Base-by-base conservation (phyloP, 2,888 invertebrate species). In the Drosophila yooni region DNA sequence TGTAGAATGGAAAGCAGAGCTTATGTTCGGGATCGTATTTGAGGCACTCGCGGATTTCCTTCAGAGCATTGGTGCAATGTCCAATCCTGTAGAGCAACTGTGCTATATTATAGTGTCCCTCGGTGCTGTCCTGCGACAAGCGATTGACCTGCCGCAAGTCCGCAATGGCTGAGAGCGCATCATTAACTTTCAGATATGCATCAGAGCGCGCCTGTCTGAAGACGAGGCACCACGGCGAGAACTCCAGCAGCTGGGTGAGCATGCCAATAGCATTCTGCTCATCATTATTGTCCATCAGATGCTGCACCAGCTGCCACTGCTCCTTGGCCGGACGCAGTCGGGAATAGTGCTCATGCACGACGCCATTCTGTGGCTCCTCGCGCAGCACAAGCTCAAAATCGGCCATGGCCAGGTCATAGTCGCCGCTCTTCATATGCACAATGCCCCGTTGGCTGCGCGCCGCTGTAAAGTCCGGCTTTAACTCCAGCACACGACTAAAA, bases 21-120 rank as follows among this genome's bases (percentile, higher is more conserved):
- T 98, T 98, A 94, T 99, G 99, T 88, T 99, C 99, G 0, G 99
- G 99, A 93, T 99, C 99, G 50, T 99, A 94, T 92, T 97, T 98
- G 25, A 99, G 94, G 93, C 99, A 99, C 93, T 99, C 99, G 27
- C 99, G 96, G 78, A 99, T 96, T 93, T 99, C 98, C 93, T 96
- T 97, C 43, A 99, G 94, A 0, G 98, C 95, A 87, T 98, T 98
- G 27, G 96, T 96, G 54, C 98, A 97, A 87, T 99, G 98, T 4
- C 99, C 99, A 64, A 98, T 95, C 82, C 96, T 95, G 94, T 99
- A 99, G 61, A 98, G 95, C 72, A 99, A 94, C 64, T 95, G 94
- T 54, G 98, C 96, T n/a, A 99, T 94, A 78, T 88, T 86, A 70
- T 90, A 93, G 62, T 91, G 93, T 0, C 98, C 98, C 67, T 95